These are phyloP conservation scores for Ceratothoa steindachneri DNA, from an alignment of 2,888 invertebrate genomes.

Conservation along the genomic window DNA sequence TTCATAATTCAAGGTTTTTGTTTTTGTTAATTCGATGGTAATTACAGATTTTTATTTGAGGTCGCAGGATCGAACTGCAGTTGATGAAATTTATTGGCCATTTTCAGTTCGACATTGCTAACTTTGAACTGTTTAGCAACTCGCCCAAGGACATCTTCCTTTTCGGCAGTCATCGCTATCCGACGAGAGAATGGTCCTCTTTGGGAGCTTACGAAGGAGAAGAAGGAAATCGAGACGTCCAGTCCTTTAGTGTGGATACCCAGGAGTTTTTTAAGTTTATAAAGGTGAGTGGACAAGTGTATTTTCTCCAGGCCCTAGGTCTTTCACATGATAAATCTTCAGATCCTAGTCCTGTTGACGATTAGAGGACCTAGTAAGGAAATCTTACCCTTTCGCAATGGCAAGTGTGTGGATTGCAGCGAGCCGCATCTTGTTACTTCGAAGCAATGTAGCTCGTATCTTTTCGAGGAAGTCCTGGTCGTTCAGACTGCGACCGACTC, in stretches of 20 bases:
- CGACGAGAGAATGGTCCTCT: conserved; percentile 83
- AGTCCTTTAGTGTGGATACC: conserved; percentile 56
- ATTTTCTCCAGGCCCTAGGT: not conserved
- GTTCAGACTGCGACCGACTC: too few relatives aligned
- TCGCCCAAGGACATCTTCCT: conserved; percentile 87
- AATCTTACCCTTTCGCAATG: not conserved
- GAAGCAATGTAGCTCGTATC: too few relatives aligned
- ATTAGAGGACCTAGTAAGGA: not conserved
- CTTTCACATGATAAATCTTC: not conserved
- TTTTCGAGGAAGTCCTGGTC: too few relatives aligned
- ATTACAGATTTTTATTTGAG: too few relatives aligned
- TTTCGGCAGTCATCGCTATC: conserved; percentile 81
- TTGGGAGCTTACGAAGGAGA: conserved; percentile 82
- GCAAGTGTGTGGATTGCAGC: too few relatives aligned
- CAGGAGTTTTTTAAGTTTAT: conserved; percentile 49
- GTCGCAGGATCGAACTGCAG: too few relatives aligned
- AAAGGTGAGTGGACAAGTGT: conserved; percentile 30
- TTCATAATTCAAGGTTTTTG: too few relatives aligned
- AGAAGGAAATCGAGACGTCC: conserved; percentile 73
- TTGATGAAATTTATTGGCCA: too few relatives aligned
- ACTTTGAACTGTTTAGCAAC: conserved; percentile 96
- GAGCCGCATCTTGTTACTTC: too few relatives aligned
- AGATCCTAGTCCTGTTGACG: not conserved
- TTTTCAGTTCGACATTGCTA: conserved; percentile 77
- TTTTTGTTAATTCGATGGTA: too few relatives aligned